phyloP scores from a whole-genome alignment of 2,888 invertebrate species.

The Keiferia lycopersicella region DNA sequence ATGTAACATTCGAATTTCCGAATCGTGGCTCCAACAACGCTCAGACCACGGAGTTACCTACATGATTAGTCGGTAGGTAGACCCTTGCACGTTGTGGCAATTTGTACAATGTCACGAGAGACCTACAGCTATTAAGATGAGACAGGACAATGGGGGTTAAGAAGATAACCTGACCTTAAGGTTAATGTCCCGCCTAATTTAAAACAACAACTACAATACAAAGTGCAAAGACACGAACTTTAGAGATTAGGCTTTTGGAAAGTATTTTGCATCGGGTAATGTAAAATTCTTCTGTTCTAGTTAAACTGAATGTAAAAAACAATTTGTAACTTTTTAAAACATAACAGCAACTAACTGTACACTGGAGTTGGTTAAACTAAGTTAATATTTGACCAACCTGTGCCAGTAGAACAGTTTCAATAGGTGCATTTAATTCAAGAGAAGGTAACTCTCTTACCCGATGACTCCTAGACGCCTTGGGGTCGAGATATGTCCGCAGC shows the following conservation, averaged over 20 bases:
- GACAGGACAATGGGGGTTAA: constrained; percentile 18
- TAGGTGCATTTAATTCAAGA: no score
- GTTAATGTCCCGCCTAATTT: constrained; percentile 9
- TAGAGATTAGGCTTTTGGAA: neutral
- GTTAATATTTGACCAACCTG: no score
- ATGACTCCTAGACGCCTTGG: constrained; percentile 96
- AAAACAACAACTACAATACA: constrained; percentile 1
- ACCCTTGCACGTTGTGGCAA: constrained; percentile 12
- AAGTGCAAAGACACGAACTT: constrained; percentile 5
- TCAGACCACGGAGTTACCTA: neutral
- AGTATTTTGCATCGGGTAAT: no score
- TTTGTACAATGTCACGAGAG: constrained; percentile 16
- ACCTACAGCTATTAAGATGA: constrained; percentile 7
- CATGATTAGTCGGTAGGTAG: neutral
- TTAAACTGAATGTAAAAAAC: no score
- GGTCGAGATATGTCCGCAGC: constrained; percentile 96
- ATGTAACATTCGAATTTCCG: no score
- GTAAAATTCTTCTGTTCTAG: no score
- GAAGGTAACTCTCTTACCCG: constrained; percentile 82
- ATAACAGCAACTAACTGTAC: no score
- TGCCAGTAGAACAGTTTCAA: no score
- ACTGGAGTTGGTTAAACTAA: no score
- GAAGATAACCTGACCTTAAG: constrained; percentile 6
- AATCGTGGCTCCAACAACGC: no score
- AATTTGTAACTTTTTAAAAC: no score